Evolutionary conservation across 2,888 invertebrate species (phyloP).

Genomic region (Papilio gigon): DNA sequence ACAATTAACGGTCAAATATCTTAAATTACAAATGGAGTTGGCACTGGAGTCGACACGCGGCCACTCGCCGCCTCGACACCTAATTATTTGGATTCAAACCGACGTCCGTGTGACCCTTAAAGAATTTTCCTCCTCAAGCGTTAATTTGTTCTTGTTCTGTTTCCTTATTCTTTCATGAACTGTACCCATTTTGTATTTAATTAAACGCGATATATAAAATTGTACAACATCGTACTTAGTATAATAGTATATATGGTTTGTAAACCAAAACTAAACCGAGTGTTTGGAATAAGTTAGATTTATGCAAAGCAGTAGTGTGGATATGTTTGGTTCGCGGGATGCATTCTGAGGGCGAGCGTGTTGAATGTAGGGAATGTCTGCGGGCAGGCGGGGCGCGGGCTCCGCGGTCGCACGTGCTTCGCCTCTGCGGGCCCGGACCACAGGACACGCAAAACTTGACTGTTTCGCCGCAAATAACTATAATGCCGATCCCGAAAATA

Average conservation of each 20-base stretch:
- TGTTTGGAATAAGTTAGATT: constrained; percentile 56
- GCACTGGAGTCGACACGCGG: constrained; percentile 70
- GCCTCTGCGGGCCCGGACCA: constrained; percentile 43
- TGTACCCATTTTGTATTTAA: constrained; percentile 48
- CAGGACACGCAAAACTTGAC: constrained; percentile 38
- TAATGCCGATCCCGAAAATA: constrained; percentile 24
- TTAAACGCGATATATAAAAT: constrained; percentile 13
- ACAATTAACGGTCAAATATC: constrained; percentile 77
- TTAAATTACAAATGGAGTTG: constrained; percentile 78
- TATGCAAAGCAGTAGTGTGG: constrained; percentile 74
- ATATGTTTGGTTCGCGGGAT: constrained; percentile 66
- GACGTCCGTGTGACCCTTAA: constrained; percentile 64
- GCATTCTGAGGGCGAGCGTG: constrained; percentile 76
- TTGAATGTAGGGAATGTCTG: constrained; percentile 74
- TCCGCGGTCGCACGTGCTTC: constrained; percentile 58
- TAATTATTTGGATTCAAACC: constrained; percentile 74
- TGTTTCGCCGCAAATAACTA: constrained; percentile 39
- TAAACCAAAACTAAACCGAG: neutral
- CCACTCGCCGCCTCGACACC: constrained; percentile 68
- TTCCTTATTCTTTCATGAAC: constrained; percentile 54
- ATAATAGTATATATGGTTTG: constrained; percentile 7
- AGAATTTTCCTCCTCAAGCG: constrained; percentile 62
- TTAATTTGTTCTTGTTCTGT: constrained; percentile 59
- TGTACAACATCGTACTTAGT: neutral
- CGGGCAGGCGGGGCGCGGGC: constrained; percentile 60